phyloP scores from a whole-genome alignment of 2,113 vertebrate species.

The Smithornis capensis region DNA sequence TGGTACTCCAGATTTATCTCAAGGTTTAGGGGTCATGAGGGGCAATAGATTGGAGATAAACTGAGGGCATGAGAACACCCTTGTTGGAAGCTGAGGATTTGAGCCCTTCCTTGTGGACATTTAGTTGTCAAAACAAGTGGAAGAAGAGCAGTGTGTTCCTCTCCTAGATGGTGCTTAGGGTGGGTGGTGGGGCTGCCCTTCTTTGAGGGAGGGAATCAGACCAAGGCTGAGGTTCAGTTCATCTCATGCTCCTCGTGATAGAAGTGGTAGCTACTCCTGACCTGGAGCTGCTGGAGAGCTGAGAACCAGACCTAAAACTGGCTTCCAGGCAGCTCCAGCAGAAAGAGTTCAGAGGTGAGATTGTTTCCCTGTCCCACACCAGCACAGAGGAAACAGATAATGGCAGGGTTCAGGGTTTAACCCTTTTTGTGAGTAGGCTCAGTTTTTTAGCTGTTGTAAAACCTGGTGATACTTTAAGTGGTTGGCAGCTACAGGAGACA shows the following conservation, averaged over 20 bases:
- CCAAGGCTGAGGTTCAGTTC: background rate
- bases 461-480: background rate
- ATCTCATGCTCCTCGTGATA: background rate
- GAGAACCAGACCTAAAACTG: background rate
- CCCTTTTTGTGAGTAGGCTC: background rate
- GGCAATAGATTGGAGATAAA: fast-evolving
- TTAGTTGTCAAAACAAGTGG: background rate
- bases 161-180: background rate
- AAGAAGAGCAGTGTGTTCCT: background rate
- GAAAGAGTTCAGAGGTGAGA: background rate
- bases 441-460: background rate
- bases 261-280: background rate
- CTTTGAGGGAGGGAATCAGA: background rate
- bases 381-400: background rate
- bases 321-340: background rate
- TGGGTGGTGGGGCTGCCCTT: background rate
- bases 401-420: background rate
- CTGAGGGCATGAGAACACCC: background rate
- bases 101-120: background rate
- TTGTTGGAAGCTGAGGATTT: background rate
- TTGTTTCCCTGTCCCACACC: background rate
- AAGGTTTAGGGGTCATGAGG: no score
- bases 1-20: background rate
- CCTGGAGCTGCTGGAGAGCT: background rate
- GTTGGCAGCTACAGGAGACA: background rate